These are phyloP conservation scores for Steromphala cineraria DNA, from an alignment of 2,888 invertebrate species.

Conservation along the genomic window DNA sequence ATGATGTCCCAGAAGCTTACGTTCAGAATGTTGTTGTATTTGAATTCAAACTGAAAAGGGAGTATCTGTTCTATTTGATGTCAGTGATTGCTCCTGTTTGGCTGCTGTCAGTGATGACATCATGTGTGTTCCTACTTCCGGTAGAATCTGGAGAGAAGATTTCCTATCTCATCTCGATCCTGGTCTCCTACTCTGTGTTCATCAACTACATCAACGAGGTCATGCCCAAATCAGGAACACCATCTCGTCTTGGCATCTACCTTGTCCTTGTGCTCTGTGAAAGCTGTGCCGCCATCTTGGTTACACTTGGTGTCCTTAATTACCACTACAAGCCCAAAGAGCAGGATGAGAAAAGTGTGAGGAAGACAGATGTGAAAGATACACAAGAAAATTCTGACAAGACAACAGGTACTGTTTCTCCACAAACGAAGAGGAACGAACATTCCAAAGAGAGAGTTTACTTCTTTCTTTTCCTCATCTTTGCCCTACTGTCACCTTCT, in stretches of 20 bases:
- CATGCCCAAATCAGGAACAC: slow-evolving; percentile 9
- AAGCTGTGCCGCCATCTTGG: background rate
- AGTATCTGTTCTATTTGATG: background rate
- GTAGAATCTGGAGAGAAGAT: slow-evolving; percentile 12
- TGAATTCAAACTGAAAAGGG: background rate
- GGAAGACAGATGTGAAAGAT: too few relatives aligned
- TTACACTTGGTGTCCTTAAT: slow-evolving; percentile 24
- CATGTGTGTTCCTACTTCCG: background rate
- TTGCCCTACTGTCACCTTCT: too few relatives aligned
- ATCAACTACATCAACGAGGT: slow-evolving; percentile 21
- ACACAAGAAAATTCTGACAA: too few relatives aligned
- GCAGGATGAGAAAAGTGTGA: background rate
- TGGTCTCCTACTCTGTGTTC: slow-evolving; percentile 21
- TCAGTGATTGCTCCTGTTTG: background rate
- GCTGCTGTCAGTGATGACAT: slow-evolving; percentile 7
- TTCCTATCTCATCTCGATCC: slow-evolving; percentile 25
- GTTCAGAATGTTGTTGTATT: background rate
- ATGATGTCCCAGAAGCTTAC: background rate
- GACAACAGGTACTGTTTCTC: too few relatives aligned
- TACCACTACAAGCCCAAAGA: background rate
- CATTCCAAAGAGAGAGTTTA: too few relatives aligned
- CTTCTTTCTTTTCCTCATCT: too few relatives aligned
- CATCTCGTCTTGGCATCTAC: background rate
- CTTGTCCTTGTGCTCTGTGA: background rate
- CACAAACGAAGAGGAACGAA: too few relatives aligned